Evolutionary conservation across 2,113 vertebrate species (phyloP), one percentile per base, ranked within the genome.

Genomic region (Petromus typicus): DNA sequence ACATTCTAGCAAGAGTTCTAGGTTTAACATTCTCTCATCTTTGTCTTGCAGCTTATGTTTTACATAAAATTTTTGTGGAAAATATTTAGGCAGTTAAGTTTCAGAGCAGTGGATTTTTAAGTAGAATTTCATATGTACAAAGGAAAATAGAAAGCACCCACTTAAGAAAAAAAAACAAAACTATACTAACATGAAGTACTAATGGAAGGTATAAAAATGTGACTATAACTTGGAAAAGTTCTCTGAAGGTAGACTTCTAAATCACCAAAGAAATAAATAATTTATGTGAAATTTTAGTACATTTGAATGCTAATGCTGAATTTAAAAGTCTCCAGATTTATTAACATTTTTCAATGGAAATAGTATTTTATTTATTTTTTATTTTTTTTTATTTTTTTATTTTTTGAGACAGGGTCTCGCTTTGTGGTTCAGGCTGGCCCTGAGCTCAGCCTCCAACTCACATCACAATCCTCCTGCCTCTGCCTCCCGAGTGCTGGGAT

Each of bases 31-130:
- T 61, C 83, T 61, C 40, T 76, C 1, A 8, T 71, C 8, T 45
- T 86, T 95, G 67, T 32, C 63, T 94, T 75, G 4, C 16, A 92
- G 51, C 45, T 78, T 69, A 40, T 30, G 30, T 30, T 86, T 92
- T 87, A 82, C 23, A 66, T 73, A 2, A 71, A 61, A 54, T 67
- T 76, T 90, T 86, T 61, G 80, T 56, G 10, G 22, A n/a, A 94
- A 64, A 59, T 79, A 16, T 27, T 76, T 66, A 56, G 14, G 11
- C 17, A 94, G 37, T 67, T 90, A 80, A 76, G n/a, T 40, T 75
- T 92, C 25, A 37, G n/a, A 10, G 6, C n/a, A 59, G 73, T 25
- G 85, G 73, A 16, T 45, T 90, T 84, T 94, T 17, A n/a, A 91
- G 80, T 57, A 75, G 9, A 7, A 76, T 76, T 89, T 89, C 57